Base-by-base conservation (phyloP, 1,140 invertebrate species). In the Goniozus legneri region DNA sequence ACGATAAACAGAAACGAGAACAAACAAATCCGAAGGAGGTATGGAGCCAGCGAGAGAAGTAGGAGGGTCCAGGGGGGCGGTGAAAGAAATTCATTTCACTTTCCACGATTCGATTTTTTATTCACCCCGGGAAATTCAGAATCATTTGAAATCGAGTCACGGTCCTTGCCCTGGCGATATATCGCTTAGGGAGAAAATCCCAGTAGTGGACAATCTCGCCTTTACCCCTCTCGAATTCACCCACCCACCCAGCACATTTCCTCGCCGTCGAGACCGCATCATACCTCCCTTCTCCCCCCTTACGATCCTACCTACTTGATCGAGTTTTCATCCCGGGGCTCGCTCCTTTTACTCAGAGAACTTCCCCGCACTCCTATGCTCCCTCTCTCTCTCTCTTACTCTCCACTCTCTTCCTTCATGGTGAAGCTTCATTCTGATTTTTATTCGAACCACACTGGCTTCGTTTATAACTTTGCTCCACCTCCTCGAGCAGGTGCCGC, bases 61-160 rank as follows among this genome's bases (percentile, higher is more conserved):
- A 7, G 27, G 41, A 45, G 20, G 38, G 38, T 39, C 34, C 16
- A 30, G 19, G 18, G 24, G 24, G 10, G n/a, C n/a, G n/a, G n/a
- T n/a, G n/a, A 6, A 14, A 36, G 45, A 52, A 54, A 63, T 61
- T 61, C 56, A 54, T 61, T 63, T 61, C 60, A 59, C 53, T 61
- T 63, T 63, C 54, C 36, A 13, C 2, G 14, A 19, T 36, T 52
- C n/a, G 14, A 44, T 16, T 60, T 55, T 51, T 52, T 60, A 58
- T 62, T 62, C 47, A 48, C 52, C 50, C 48, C 8, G 35, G 40
- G 53, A 62, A 62, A 59, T 58, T 54, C 40, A 31, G 49, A 47
- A 59, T 62, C 54, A 57, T 62, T 60, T 60, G 54, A 58, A 62
- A 64, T 64, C 59, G 58, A 64, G 49, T 42, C 60, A 61, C 56